Percentiles rank a stretch among this genome's conserved stretches.
Evolutionary conservation across 2,113 vertebrate species (phyloP).

Genomic region (Megaleporinus macrocephalus): DNA sequence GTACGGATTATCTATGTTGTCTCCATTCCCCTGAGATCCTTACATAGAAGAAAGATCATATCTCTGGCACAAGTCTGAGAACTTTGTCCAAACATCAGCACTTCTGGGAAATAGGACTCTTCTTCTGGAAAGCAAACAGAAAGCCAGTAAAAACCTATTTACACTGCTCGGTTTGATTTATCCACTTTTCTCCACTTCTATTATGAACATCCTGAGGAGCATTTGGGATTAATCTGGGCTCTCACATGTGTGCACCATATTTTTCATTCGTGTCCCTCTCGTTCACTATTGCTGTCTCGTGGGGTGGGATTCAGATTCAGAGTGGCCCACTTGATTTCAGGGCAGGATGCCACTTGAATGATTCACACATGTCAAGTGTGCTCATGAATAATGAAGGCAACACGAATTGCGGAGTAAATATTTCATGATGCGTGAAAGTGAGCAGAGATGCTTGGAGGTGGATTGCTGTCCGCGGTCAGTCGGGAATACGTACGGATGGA

Average conservation of each 20-base stretch:
- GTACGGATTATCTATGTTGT: conserved; percentile 22
- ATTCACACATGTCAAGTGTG: conserved; percentile 72
- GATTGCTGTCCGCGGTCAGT: background rate
- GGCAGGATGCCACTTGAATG: conserved; percentile 52
- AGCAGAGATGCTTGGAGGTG: conserved; percentile 58
- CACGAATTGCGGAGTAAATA: conserved; percentile 71
- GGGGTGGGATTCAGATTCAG: conserved; percentile 4
- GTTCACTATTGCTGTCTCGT: background rate
- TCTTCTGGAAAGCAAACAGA: conserved; percentile 22
- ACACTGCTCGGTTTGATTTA: conserved; percentile 42
- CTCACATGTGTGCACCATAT: conserved; percentile 37
- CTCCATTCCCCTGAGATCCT: background rate
- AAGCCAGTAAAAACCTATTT: conserved; percentile 6
- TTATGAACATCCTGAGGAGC: conserved; percentile 38
- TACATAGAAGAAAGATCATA: background rate
- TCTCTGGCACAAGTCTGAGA: background rate
- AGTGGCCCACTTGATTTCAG: conserved; percentile 9
- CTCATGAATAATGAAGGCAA: conserved; percentile 73
- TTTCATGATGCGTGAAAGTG: conserved; percentile 76
- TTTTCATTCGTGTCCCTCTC: background rate
- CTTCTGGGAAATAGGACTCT: conserved; percentile 6
- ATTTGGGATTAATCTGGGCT: conserved; percentile 43
- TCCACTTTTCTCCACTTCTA: conserved; percentile 30
- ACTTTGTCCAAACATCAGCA: background rate
- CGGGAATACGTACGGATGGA: background rate